Base-by-base conservation (phyloP, 2,888 invertebrate species). In the Lasius fuliginosus region DNA sequence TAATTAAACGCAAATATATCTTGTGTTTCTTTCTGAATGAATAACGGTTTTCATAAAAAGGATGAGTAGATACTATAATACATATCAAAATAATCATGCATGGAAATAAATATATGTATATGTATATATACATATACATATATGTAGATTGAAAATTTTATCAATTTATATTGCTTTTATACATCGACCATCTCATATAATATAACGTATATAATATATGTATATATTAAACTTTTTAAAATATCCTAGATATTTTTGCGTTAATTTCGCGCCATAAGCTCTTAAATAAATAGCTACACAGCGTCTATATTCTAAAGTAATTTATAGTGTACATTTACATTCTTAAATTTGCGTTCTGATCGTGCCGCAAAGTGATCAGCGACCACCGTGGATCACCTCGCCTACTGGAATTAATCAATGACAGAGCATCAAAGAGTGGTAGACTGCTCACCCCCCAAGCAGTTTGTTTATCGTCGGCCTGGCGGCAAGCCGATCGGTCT, bases 361-460 rank as follows among this genome's bases (percentile, higher is more conserved):
- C 81, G 83, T 68, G 85, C 84, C 81, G 40, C 84, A 36, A 49
- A 67, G 73, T 68, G 33, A 84, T 87, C 87, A 69, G 18, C 71
- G 53, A 53, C 69, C 89, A 88, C 87, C 86, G 86, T 88, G 91
- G 88, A 88, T 89, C 88, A 87, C 90, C 88, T 92, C 92, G 90
- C 91, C 89, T 84, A 87, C 92, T 89, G 91, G 92, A 92, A 94
- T 94, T 94, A 94, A 94, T 94, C 94, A 94, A 93, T 92, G 93
- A 90, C 90, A 82, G 85, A 87, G 92, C 93, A 94, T 94, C 94
- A 94, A 94, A 94, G 94, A 92, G 90, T 90, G 91, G 89, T 89
- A 89, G 89, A 91, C 90, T 90, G 81, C 74, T 81, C 88, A 88
- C 68, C n/a, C n/a, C 15, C 85, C 84, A 83, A 82, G 85, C 77